These are phyloP conservation scores for Lithophane leautieri DNA, from an alignment of 2,888 invertebrate genomes.

Conservation along the genomic window DNA sequence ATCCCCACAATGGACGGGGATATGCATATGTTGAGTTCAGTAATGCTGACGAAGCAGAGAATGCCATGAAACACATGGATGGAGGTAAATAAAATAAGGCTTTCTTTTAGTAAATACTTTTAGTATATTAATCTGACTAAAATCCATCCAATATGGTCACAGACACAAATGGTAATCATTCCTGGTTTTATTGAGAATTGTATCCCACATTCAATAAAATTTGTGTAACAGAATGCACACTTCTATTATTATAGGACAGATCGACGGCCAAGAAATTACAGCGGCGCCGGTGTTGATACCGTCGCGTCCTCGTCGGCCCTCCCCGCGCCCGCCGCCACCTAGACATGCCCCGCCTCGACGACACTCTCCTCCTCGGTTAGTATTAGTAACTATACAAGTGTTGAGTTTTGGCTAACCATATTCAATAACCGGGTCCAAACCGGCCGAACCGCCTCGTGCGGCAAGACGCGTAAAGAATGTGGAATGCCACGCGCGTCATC, in stretches of 20 bases:
- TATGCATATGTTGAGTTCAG: constrained; percentile 99
- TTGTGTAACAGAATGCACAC: background rate
- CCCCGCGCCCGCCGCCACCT: constrained; percentile 89
- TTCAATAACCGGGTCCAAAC: background rate
- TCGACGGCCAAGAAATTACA: constrained; percentile 98
- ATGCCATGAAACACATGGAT: constrained; percentile 99
- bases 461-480: background rate
- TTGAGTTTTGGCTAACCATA: background rate
- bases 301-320: constrained; percentile 91
- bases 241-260: constrained; percentile 92
- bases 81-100: constrained; percentile 92
- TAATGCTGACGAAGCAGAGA: constrained; percentile 98
- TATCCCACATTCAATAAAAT: background rate
- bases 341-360: constrained; percentile 91
- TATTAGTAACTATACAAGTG: background rate
- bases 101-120: background rate
- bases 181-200: background rate
- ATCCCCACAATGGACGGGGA: constrained; percentile 96
- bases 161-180: background rate
- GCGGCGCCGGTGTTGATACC: constrained; percentile 97
- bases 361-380: constrained; percentile 86
- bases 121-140: background rate
- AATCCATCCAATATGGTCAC: too few relatives aligned
- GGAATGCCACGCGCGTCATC: background rate
- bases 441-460: background rate